Base-by-base conservation (phyloP, 2,797 vertebrate genomes). In the Cirrhinus mrigala region DNA sequence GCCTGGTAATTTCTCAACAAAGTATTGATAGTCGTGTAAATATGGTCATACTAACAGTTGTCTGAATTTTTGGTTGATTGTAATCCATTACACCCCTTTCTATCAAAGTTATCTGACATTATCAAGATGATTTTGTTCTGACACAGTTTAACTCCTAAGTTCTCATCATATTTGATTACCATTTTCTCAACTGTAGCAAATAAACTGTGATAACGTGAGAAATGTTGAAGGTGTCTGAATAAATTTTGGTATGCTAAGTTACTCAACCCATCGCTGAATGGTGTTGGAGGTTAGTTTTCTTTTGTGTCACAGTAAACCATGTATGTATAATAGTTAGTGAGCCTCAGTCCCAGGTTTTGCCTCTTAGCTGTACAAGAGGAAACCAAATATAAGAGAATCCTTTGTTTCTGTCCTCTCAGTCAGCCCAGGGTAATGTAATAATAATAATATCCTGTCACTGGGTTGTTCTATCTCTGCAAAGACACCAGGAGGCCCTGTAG, bases 391-490 rank as follows among this genome's bases (percentile, higher is more conserved):
- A 88, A 94, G 92, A 91, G 89, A 85, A 84, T 83, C 84, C 87
- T 92, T 93, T 93, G 91, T 94, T 89, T 87, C 3, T 82, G 83
- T 84, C 88, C 87, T 83, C 79, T 91, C 71, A 90, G 88, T 79
- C 87, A 79, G 88, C 82, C 88, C 85, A 85, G 85, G 83, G 86
- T 92, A 92, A 92, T 91, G 89, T 89, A 90, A 91, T 91, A 92
- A 81, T 68, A 81, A 81, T 91, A 90, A 92, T 91, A 91, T 92
- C 89, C 86, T 86, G 86, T 87, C 89, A 76, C 64, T 73, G 64
- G 81, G 88, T 92, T 91, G 90, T 92, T 91, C 85, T 89, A 90
- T 90, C 87, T 90, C 83, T 88, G 84, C 89, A 79, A 70, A 91
- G 85, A 78, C 89, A 90, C 78, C 52, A 71, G 87, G 87, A 66